These are phyloP conservation scores for Melangyna quadrimaculata DNA, from an alignment of 2,888 invertebrate genomes.

Conservation along the genomic window DNA sequence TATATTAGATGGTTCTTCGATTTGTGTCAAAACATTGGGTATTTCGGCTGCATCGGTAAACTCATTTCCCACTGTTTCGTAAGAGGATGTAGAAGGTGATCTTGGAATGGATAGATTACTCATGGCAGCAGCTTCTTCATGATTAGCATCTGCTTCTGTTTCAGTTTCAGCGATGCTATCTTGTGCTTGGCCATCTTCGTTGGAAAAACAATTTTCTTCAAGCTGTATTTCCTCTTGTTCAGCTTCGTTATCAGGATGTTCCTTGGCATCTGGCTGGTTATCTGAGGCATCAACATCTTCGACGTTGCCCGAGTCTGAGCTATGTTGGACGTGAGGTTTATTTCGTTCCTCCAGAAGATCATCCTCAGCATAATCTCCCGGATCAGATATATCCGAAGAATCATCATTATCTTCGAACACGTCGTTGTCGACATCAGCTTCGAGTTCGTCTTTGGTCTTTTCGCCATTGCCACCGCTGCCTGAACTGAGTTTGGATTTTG, in stretches of 20 bases:
- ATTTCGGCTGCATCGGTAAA: slow-evolving; percentile 76
- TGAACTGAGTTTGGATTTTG: slow-evolving; percentile 90
- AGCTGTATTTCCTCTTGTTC: slow-evolving; percentile 28
- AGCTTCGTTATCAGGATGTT: neutral
- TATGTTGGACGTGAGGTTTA: slow-evolving; percentile 78
- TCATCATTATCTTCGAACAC: slow-evolving; percentile 83
- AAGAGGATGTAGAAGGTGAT: slow-evolving; percentile 80
- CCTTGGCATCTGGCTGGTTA: slow-evolving; percentile 48
- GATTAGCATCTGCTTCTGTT: slow-evolving; percentile 39
- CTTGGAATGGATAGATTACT: slow-evolving; percentile 68
- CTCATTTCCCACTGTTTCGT: slow-evolving; percentile 81
- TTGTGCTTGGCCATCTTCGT: slow-evolving; percentile 11
- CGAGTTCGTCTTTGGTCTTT: slow-evolving; percentile 81
- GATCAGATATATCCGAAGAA: slow-evolving; percentile 75
- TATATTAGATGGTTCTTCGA: slow-evolving; percentile 65
- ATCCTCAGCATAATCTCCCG: slow-evolving; percentile 82
- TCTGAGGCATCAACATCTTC: slow-evolving; percentile 77
- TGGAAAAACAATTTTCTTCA: slow-evolving; percentile 56
- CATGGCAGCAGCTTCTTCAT: slow-evolving; percentile 36
- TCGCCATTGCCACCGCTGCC: slow-evolving; percentile 84
- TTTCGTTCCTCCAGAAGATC: slow-evolving; percentile 77
- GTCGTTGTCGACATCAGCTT: slow-evolving; percentile 83
- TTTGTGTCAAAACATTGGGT: slow-evolving; percentile 49
- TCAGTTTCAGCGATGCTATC: slow-evolving; percentile 10
- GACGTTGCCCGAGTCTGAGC: slow-evolving; percentile 80